Conservation (phyloP, 2,797 vertebrate species). For the Spinibarbus caldwelli region DNA sequence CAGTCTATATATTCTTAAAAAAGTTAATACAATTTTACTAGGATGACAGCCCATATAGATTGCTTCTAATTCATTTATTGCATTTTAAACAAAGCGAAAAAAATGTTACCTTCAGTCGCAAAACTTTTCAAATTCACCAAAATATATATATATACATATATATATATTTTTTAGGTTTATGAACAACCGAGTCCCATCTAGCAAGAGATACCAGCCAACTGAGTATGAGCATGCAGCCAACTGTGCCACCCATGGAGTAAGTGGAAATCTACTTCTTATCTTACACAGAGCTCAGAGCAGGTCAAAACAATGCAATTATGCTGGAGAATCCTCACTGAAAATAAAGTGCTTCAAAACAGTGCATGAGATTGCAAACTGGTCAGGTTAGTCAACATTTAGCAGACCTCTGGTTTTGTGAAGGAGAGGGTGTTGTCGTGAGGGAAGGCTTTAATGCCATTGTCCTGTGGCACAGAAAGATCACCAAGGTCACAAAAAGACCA, state of each 20-base stretch:
- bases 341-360: not conserved
- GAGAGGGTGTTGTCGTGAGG: not conserved
- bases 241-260: constrained; percentile 93
- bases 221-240: constrained; percentile 94
- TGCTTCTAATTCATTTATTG: not conserved
- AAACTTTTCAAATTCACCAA: not conserved
- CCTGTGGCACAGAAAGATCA: not conserved
- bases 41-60: not conserved
- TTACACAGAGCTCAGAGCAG: not conserved
- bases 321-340: not conserved
- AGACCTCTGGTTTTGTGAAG: not conserved
- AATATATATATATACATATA: too few species aligned
- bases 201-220: constrained; percentile 91
- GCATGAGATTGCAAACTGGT: not conserved
- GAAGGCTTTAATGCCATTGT: constrained; percentile 8
- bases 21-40: not conserved
- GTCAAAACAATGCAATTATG: not conserved
- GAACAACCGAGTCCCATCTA: constrained; percentile 90
- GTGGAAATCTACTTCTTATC: constrained; percentile 59
- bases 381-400: not conserved
- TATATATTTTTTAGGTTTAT: constrained; percentile 84
- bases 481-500: not conserved
- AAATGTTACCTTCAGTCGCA: not conserved
- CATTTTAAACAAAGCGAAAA: not conserved
- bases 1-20: not conserved